Evolutionary conservation across 1,140 invertebrate species (phyloP), one percentile per base, ranked within the genome.

Genomic region (Cotesia glomerata): DNA sequence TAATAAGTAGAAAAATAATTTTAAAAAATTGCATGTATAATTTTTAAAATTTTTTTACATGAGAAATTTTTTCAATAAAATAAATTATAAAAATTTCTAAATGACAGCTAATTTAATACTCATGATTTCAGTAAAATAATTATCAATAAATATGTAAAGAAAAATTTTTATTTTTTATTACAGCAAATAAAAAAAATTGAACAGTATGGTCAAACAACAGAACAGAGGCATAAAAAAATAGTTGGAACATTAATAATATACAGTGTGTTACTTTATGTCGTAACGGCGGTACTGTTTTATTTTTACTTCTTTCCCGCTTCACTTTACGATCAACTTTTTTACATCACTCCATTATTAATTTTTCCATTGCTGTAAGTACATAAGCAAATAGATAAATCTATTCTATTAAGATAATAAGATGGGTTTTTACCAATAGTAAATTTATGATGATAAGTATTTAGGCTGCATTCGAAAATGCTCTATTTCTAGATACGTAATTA

Each of bases 111-210:
- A 18, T 18, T 18, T 18, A 18, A 18, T 18, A 1, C 2, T 18
- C 18, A 18, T 18, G 18, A 18, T 18, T 18, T 18, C 2, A 1
- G 18, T 18, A 18, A 1, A 1, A 18, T 18, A 18, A 18, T 18
- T 18, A 18, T 18, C 0, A 18, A 18, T 18, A 18, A 18, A 18
- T 18, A 18, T 18, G 0, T 18, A 2, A 18, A 18, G 3, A 26
- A 3, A 26, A 26, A 26, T 26, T 67, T 61, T 69, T 74, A 72
- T 73, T 73, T 77, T 82, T 78, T 71, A 74, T 49, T 83, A 63
- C 72, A 93, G 86, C 91, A 96, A 85, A 95, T 97, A 36, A 90
- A 92, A 82, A 88, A 90, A 39, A 93, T 96, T 67, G 93, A 97
- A 80, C 90, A 92, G 80, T 95, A 93, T 88, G 90, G 93, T 58